Base-by-base conservation (phyloP, 1,140 invertebrate genomes). In the Trichoplusia ni region DNA sequence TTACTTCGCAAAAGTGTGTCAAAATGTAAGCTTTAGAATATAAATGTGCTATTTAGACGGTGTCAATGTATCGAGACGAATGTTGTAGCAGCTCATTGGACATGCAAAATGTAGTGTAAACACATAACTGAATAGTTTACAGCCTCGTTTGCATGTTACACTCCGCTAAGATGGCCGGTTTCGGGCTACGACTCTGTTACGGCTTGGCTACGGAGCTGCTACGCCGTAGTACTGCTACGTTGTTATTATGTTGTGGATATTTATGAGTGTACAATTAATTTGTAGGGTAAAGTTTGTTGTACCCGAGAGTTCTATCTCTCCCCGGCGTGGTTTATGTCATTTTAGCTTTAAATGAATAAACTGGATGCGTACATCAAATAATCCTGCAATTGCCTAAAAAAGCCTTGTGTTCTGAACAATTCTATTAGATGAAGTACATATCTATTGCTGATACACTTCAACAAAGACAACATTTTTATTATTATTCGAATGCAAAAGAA, bases 61-160 rank as follows among this genome's bases (percentile, higher is more conserved):
- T 18, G 27, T 19, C 29, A 21, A 11, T 35, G 47, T 33, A 33
- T 35, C 47, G 31, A 9, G 9, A 13, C 0, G n/a, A 21, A 44
- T 19, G 29, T 51, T 33, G 19, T 23, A 8, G 31, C 19, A 42
- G 37, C 19, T 56, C 51, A 19, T 56, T 40, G 18, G 1, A 7
- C 33, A 38, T 27, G 35, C 37, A 58, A 42, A 58, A 42, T 42
- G 38, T 58, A 18, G 13, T 21, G 23, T 58, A 42, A 58, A 42
- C 53, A 58, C 23, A 31, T 19, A 5, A 51, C 37, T 42, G 53
- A 42, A 18, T 27, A 58, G 35, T 58, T 58, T 27, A 58, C 53
- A 27, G 23, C 37, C 47, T 51, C 21, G 37, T 42, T 58, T 58
- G 53, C 25, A 42, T 29, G 37, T 51, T 18, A 31, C 46, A 35